Evolutionary conservation across 1,140 invertebrate genomes (phyloP).

Genomic region (Muscidifurax raptorellus): DNA sequence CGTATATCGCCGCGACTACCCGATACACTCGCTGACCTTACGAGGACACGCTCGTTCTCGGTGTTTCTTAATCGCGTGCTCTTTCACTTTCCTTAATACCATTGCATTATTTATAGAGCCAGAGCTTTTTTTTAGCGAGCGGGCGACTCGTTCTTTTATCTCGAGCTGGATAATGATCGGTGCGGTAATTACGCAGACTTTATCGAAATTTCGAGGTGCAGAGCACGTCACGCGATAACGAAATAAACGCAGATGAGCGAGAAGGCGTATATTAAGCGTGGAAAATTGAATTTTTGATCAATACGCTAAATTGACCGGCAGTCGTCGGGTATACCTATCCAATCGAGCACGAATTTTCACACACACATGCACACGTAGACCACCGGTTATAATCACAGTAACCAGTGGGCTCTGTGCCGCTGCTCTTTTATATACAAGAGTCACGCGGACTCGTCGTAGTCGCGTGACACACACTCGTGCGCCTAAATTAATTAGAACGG

Average conservation of each 20-base stretch:
- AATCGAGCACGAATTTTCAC: too few species aligned
- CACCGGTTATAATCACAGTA: too few species aligned
- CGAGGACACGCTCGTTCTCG: conserved; percentile 6
- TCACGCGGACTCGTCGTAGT: not conserved
- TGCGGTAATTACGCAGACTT: not conserved
- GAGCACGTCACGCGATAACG: not conserved
- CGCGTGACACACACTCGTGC: not conserved
- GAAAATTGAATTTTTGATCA: not conserved
- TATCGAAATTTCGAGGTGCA: not conserved
- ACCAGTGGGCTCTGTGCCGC: too few species aligned
- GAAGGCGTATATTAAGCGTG: too few species aligned
- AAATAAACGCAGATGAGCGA: not conserved
- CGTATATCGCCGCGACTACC: not conserved
- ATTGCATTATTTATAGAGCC: not conserved
- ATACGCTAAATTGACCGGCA: not conserved
- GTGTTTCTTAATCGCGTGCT: conserved; percentile 23
- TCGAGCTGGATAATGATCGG: not conserved
- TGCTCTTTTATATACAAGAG: not conserved
- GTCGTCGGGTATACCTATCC: too few species aligned
- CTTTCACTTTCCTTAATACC: not conserved
- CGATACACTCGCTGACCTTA: conserved; percentile 42
- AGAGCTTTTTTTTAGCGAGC: too few species aligned
- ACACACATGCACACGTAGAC: too few species aligned
- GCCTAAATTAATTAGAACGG: conserved; percentile 39
- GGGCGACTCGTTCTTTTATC: too few species aligned